A percentile compares a stretch with the other conserved stretches of the same genome.
Conservation (phyloP, 2,113 vertebrate species). For the Pelmatolapia mariae region DNA sequence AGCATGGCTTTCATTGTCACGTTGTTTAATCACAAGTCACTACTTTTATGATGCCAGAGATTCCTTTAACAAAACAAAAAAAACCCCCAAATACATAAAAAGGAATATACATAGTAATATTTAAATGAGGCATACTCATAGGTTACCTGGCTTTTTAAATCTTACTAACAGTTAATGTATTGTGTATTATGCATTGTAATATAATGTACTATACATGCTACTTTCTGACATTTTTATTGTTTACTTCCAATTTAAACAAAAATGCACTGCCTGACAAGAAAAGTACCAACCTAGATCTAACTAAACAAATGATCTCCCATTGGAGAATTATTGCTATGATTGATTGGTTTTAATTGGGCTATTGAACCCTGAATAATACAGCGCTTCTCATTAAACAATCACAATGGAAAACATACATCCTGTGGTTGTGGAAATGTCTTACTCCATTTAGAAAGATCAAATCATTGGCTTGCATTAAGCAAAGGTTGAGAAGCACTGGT, state of each 20-base stretch:
- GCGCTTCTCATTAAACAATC: background rate
- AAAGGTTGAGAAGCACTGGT: background rate
- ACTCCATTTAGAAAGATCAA: background rate
- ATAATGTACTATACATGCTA: background rate
- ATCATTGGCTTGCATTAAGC: background rate
- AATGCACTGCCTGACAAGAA: background rate
- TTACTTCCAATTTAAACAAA: background rate
- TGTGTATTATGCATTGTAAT: background rate
- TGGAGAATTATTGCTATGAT: background rate
- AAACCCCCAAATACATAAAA: fast-evolving
- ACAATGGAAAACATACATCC: background rate
- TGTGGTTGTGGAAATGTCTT: background rate
- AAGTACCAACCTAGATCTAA: background rate
- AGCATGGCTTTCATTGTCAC: background rate
- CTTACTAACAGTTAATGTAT: background rate
- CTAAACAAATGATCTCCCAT: background rate
- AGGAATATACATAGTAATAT: background rate
- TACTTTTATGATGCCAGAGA: background rate
- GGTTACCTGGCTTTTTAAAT: background rate
- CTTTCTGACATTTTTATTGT: background rate
- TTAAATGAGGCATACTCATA: background rate
- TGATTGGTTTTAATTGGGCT: background rate
- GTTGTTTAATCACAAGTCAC: background rate
- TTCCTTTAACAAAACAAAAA: background rate
- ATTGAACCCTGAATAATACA: background rate